Evolutionary conservation across 2,888 invertebrate species (phyloP).

Genomic region (Cataglyphis livida): DNA sequence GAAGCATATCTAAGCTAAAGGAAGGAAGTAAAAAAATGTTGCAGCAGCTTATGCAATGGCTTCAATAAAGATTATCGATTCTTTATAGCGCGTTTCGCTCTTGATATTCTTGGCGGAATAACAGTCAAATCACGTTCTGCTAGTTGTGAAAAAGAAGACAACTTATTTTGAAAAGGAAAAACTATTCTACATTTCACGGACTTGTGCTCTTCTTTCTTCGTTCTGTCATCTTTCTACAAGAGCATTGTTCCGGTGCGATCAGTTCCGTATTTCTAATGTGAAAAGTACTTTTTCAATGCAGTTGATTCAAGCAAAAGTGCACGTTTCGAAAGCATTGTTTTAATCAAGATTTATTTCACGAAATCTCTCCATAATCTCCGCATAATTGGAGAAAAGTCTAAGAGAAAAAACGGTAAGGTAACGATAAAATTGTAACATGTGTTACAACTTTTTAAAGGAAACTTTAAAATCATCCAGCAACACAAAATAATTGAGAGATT

Average conservation of each 20-base stretch:
- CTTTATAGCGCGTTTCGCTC: conserved; percentile 33
- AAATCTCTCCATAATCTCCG: neutral
- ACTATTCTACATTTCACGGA: conserved; percentile 26
- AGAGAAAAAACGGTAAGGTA: neutral
- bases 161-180: conserved; percentile 3
- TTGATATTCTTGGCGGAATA: conserved; percentile 4
- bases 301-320: conserved; percentile 50
- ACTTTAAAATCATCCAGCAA: conserved; percentile 1
- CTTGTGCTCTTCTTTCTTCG: conserved; percentile 26
- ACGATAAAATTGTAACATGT: neutral
- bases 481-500: neutral
- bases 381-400: neutral
- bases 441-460: conserved; percentile 15
- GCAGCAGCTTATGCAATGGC: conserved; percentile 38
- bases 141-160: conserved; percentile 8
- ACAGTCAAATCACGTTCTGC: neutral
- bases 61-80: conserved; percentile 45
- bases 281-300: conserved; percentile 34
- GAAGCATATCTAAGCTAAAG: conserved; percentile 2
- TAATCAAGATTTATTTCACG: conserved; percentile 32
- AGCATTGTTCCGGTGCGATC: conserved; percentile 13
- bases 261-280: conserved; percentile 19
- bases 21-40: conserved; percentile 33
- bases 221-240: conserved; percentile 17
- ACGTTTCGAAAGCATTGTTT: conserved; percentile 59